phyloP scores from a whole-genome alignment of 2,113 vertebrate genomes.

The Colinus virginianus region DNA sequence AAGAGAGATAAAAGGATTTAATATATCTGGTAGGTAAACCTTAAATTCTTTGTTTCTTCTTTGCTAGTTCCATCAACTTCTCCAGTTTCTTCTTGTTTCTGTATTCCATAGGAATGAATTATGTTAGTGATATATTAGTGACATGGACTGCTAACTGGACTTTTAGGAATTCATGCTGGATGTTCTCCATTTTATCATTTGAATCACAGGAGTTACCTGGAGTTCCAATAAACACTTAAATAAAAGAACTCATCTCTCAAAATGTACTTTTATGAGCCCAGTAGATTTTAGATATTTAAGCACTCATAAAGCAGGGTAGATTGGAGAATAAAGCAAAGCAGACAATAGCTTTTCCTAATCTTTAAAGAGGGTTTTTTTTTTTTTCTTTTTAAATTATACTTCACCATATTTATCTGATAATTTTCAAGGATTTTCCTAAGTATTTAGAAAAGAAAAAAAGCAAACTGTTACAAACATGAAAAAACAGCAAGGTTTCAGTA shows the following conservation, averaged over 20 bases:
- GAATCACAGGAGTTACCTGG: not conserved
- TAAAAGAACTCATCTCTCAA: not conserved
- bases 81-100: not conserved
- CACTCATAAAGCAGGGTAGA: not conserved
- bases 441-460: not conserved
- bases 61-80: not conserved
- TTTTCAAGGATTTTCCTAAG: not conserved
- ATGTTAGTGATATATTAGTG: not conserved
- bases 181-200: not conserved
- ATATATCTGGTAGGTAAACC: not conserved
- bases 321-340: not conserved
- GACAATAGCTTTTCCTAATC: not conserved
- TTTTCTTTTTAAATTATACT: not conserved
- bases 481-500: not conserved
- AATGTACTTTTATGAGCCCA: not conserved
- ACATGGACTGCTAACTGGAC: not conserved
- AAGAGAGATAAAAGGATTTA: not conserved
- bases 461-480: not conserved
- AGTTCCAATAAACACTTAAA: not conserved
- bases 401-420: not conserved
- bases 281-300: not conserved
- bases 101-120: not conserved
- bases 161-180: not conserved
- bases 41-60: not conserved
- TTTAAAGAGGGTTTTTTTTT: not conserved